Evolutionary conservation across 92 coral and sea anemone genomes (phyloP), one percentile per base, ranked within the genome.

Genomic region (Meandrina meandrites): DNA sequence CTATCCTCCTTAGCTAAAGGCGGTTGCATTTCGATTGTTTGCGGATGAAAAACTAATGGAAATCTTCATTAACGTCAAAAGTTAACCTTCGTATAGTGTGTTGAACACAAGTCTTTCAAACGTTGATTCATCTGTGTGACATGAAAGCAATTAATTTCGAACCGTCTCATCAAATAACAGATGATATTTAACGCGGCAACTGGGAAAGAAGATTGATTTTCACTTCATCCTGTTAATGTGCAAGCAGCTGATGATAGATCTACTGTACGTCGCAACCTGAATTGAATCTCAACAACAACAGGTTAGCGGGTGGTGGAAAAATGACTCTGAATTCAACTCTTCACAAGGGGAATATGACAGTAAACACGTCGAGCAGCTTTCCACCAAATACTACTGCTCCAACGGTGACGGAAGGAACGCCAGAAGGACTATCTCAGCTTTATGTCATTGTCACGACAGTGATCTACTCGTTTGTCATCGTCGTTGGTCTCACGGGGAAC

Each of bases 401-500:
- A 71, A 13, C 76, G 86, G 12, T 36, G 32, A 79, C 42, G 34
- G 68, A n/a, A 30, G 24, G 32, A 5, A 37, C 70, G 36, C 14
- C 57, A 7, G 36, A 5, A 31, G 66, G 40, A 48, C 21, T 73
- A 42, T 7, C 66, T 66, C 32, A 82, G 37, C n/a, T 70, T 40
- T 82, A 82, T 22, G 18, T 48, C 16, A 75, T 82, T 51, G 67
- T 82, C 12, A 70, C 30, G 19, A 69, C 91, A 30, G 54, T 86
- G 21, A 76, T 93, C 78, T 93, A 80, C 80, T 80, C 96, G 28
- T n/a, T 82, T 13, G 86, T 93, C 24, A 82, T 90, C 31, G 74
- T 84, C 37, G 84, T 70, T 24, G 96, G 96, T 36, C 75, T 89
- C 27, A 32, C 86, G 4, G 96, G 96, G n/a, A 93, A 91, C 81